Evolutionary conservation across 2,888 invertebrate species (phyloP), one percentile per base, ranked within the genome.

Genomic region (Hyposoter didymator): DNA sequence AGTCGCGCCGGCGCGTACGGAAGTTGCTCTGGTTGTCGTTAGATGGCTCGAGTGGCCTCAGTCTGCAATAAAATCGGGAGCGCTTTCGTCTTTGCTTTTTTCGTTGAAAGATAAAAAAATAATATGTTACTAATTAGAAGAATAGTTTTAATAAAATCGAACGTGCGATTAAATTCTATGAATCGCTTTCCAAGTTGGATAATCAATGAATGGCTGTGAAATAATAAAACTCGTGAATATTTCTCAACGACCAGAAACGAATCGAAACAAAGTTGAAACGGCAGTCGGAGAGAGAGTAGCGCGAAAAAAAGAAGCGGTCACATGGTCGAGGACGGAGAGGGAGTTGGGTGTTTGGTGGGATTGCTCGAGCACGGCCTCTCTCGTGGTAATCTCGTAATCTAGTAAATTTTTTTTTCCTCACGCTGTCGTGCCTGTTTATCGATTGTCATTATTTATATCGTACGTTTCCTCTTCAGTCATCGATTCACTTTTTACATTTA

Each of bases 381-480:
- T 43, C 59, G 81, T 67, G 72, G 43, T 52, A 72, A 64, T 52
- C 62, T 6, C 59, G 19, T 78, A 45, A 49, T 52, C 91, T 91
- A 90, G 92, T 90, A 89, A 91, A 87, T 90, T 92, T 92, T 90
- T 78, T 83, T 69, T 64, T 28, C 73, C 43, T 78, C 39, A 87
- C 47, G 87, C 88, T 91, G 89, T 88, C 87, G 89, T 83, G 67
- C 90, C 92, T 92, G 93, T 87, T 90, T 93, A 94, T 94, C 94
- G 94, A 94, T 94, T 94, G 93, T 94, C 94, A 93, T 93, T 93
- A 93, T 93, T 93, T 93, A 93, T 93, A 93, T 93, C 93, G 93
- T 93, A 93, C 94, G 93, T 93, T 93, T 93, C 94, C 93, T 93
- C 93, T 92, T 92, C 93, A 93, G 93, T 93, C 93, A 94, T 94